A percentile compares a stretch with the other conserved stretches of the same genome.
Evolutionary conservation across 2,113 vertebrate species (phyloP).

Genomic region (Chitala chitala): DNA sequence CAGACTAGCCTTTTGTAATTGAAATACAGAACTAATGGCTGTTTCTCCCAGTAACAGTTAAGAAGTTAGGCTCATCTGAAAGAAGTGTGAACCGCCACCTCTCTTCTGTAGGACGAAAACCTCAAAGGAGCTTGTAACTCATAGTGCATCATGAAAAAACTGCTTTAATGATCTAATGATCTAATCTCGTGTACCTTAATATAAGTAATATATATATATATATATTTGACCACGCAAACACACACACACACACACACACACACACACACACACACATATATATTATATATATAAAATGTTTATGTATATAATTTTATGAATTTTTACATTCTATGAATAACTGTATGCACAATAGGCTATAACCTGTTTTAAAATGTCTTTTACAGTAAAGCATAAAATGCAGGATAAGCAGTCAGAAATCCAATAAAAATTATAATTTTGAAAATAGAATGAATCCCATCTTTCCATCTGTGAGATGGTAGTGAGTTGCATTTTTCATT

Average conservation of each 20-base stretch:
- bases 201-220: no score
- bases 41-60: conserved; percentile 6
- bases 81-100: not conserved
- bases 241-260: no score
- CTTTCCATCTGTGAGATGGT: not conserved
- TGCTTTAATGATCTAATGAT: not conserved
- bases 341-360: not conserved
- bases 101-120: not conserved
- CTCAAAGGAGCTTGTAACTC: not conserved
- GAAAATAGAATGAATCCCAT: not conserved
- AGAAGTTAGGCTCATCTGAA: not conserved
- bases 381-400: not conserved
- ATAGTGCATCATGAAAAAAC: not conserved
- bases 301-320: no score
- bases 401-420: no score
- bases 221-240: no score
- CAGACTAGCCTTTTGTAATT: not conserved
- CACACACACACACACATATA: no score
- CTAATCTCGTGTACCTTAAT: not conserved
- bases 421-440: no score
- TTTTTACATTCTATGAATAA: no score
- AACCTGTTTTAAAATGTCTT: not conserved
- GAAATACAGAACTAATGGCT: conserved; percentile 4
- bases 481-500: not conserved
- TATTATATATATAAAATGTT: no score